Evolutionary conservation across 35 echinoderm and acorn worm genomes (phyloP).

Genomic region (Ophioderma brevispina): DNA sequence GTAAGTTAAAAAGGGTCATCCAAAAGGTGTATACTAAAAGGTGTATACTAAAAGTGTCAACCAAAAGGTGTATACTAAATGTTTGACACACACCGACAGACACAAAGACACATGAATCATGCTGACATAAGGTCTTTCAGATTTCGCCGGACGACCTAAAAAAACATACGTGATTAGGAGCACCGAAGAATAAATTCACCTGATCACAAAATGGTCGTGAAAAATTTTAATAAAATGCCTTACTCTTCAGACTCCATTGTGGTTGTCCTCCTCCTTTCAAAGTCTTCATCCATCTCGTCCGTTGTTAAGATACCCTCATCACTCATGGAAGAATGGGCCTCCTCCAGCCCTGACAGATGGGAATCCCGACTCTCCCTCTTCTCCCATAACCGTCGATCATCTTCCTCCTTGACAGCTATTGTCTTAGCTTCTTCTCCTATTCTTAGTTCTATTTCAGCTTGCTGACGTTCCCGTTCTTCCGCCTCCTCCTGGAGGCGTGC

Average conservation of each 20-base stretch:
- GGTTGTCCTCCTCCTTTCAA: slow-evolving; percentile 69
- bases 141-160: too few species aligned
- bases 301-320: slow-evolving; percentile 92
- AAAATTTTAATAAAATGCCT: not conserved
- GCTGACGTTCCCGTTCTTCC: not conserved
- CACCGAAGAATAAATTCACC: too few species aligned
- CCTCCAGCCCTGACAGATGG: slow-evolving; percentile 53
- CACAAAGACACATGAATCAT: too few species aligned
- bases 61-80: too few species aligned
- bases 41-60: too few species aligned
- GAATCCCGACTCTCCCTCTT: slow-evolving; percentile 9
- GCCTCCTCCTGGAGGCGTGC: not conserved
- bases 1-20: too few species aligned
- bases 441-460: slow-evolving; percentile 47
- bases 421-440: slow-evolving; percentile 30
- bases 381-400: not conserved
- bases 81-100: too few species aligned
- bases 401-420: slow-evolving; percentile 17
- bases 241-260: slow-evolving; percentile 96
- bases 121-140: too few species aligned
- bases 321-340: slow-evolving; percentile 78
- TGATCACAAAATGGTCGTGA: not conserved
- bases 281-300: slow-evolving; percentile 75
- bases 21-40: too few species aligned
- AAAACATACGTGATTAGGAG: too few species aligned